Conservation (phyloP, 2,113 vertebrate species). For the Scatophagus argus region DNA sequence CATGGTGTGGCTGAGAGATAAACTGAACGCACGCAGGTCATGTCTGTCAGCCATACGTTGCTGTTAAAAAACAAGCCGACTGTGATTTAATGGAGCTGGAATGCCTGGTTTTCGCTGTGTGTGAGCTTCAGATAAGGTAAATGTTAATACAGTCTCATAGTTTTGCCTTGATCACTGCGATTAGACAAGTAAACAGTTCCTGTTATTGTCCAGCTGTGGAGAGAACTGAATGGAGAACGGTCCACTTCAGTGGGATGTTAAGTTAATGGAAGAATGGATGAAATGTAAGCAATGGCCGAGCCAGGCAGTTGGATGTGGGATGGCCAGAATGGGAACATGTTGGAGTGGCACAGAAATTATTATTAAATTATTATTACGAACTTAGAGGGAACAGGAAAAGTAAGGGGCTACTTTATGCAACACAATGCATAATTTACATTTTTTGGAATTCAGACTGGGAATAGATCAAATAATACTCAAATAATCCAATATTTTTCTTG, state of each 20-base stretch:
- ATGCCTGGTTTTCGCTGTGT: slow-evolving; percentile 14
- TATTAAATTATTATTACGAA: no score
- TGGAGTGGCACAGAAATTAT: no score
- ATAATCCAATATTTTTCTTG: no score
- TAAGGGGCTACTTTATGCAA: no score
- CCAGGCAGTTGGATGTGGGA: no score
- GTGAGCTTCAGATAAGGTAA: slow-evolving; percentile 45
- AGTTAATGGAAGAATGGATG: not conserved
- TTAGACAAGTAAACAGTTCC: slow-evolving; percentile 62
- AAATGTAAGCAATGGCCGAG: no score
- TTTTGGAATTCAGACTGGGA: no score
- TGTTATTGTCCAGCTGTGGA: slow-evolving; percentile 51
- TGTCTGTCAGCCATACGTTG: not conserved
- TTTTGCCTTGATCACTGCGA: slow-evolving; percentile 29
- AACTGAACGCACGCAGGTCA: not conserved
- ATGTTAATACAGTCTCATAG: slow-evolving; percentile 7
- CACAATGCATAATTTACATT: no score
- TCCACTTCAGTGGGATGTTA: not conserved
- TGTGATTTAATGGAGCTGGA: slow-evolving; percentile 49
- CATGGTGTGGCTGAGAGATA: slow-evolving; percentile 2
- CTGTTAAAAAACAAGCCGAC: slow-evolving; percentile 23
- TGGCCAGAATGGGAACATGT: no score
- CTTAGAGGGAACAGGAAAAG: no score
- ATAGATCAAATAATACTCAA: no score
- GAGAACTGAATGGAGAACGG: not conserved